phyloP scores from a whole-genome alignment of 1,140 invertebrate species.

The Conopomorpha cramerella region DNA sequence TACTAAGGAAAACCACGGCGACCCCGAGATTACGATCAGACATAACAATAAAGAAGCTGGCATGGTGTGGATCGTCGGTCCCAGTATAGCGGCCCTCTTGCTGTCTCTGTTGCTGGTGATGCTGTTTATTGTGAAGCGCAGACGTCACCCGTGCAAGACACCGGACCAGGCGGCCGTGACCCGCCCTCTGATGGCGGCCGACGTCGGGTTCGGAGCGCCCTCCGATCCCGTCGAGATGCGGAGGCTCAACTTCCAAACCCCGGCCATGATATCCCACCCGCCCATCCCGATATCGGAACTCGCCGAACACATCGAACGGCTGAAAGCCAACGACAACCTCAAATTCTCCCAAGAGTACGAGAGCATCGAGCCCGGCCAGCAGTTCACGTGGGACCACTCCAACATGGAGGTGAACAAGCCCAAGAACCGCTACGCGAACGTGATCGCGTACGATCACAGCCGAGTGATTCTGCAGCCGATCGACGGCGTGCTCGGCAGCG shows the following conservation, averaged over 20 bases:
- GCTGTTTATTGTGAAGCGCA: conserved; percentile 77
- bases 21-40: conserved; percentile 78
- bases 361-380: conserved; percentile 97
- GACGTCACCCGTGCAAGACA: conserved; percentile 84
- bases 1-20: conserved; percentile 73
- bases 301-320: conserved; percentile 90
- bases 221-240: conserved; percentile 97
- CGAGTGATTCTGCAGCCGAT: conserved; percentile 90
- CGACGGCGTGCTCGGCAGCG: conserved; percentile 84
- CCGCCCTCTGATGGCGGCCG: conserved; percentile 82
- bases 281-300: conserved; percentile 95
- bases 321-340: conserved; percentile 96
- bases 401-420: conserved; percentile 97
- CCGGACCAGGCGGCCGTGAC: conserved; percentile 89
- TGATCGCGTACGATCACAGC: conserved; percentile 99
- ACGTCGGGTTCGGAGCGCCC: conserved; percentile 75
- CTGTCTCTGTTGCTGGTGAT: conserved; percentile 77
- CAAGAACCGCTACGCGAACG: conserved; percentile 99
- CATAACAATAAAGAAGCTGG: conserved; percentile 80
- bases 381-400: conserved; percentile 99
- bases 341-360: conserved; percentile 97
- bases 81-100: conserved; percentile 79
- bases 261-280: conserved; percentile 95
- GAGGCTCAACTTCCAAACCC: conserved; percentile 94
- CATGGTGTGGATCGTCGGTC: conserved; percentile 85